Percentiles rank a stretch among this genome's conserved stretches.
Evolutionary conservation across 1,140 invertebrate species (phyloP).

Genomic region (Aphaenogaster floridana): DNA sequence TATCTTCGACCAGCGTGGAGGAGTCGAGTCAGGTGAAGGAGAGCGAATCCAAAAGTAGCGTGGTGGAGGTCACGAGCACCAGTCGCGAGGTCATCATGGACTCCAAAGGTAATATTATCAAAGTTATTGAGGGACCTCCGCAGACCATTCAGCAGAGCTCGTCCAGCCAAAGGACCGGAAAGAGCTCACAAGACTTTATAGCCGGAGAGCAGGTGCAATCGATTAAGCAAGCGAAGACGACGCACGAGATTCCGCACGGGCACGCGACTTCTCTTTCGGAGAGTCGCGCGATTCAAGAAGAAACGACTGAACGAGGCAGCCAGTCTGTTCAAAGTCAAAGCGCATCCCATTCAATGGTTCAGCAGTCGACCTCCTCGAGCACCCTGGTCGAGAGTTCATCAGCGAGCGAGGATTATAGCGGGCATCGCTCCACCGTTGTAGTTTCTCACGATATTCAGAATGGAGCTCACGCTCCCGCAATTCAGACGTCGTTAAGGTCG

Average conservation of each 20-base stretch:
- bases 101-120: constrained; percentile 81
- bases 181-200: constrained; percentile 76
- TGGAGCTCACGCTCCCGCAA: not conserved
- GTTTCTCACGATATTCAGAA: constrained; percentile 3
- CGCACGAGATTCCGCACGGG: constrained; percentile 20
- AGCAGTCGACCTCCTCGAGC: constrained; percentile 60
- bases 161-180: constrained; percentile 58
- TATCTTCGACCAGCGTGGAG: constrained; percentile 79
- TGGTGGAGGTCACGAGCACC: constrained; percentile 78
- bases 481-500: constrained; percentile 66
- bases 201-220: constrained; percentile 72
- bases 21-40: constrained; percentile 78
- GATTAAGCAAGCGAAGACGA: constrained; percentile 60
- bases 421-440: not conserved
- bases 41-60: constrained; percentile 77
- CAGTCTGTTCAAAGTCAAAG: constrained; percentile 52
- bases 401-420: not conserved
- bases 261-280: constrained; percentile 13
- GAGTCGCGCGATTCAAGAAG: constrained; percentile 3
- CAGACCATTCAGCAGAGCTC: constrained; percentile 61
- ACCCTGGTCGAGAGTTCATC: constrained; percentile 49
- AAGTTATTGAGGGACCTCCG: constrained; percentile 77
- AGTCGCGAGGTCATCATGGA: constrained; percentile 82
- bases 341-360: constrained; percentile 46
- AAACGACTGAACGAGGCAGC: not conserved